These are phyloP conservation scores for Pegoplata infirma DNA, from an alignment of 2,888 invertebrate species.

Conservation along the genomic window DNA sequence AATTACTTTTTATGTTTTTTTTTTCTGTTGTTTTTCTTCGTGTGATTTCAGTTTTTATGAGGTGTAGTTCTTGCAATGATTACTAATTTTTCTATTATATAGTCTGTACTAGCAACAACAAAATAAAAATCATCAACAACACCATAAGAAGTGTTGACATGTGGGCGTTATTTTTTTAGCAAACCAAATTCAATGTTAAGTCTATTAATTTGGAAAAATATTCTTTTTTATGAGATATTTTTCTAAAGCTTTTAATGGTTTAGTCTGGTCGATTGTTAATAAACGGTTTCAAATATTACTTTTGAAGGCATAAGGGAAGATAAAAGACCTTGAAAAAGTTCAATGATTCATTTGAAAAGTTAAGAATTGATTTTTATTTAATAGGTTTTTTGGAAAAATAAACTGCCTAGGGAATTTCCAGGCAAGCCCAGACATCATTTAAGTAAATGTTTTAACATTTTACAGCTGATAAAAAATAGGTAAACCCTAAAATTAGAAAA, in stretches of 20 bases:
- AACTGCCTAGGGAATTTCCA: background rate
- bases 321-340: conserved; percentile 30
- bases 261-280: background rate
- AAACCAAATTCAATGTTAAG: conserved; percentile 36
- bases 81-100: background rate
- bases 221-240: conserved; percentile 2
- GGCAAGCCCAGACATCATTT: too few relatives aligned
- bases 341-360: conserved; percentile 10
- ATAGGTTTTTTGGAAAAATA: background rate
- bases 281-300: too few relatives aligned
- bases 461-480: too few relatives aligned
- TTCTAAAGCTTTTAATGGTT: background rate
- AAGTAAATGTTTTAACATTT: too few relatives aligned
- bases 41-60: background rate
- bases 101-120: background rate
- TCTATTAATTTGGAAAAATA: conserved; percentile 1
- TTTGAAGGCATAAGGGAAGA: background rate
- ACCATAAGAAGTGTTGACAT: conserved; percentile 27
- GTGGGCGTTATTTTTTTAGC: conserved; percentile 39
- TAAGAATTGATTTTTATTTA: background rate
- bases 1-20: conserved; percentile 7
- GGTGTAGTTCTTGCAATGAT: background rate
- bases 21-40: background rate
- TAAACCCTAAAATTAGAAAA: too few relatives aligned
- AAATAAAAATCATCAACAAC: background rate